These are phyloP conservation scores for Drosophila mercatorum DNA, from an alignment of 2,888 invertebrate genomes.

Conservation along the genomic window DNA sequence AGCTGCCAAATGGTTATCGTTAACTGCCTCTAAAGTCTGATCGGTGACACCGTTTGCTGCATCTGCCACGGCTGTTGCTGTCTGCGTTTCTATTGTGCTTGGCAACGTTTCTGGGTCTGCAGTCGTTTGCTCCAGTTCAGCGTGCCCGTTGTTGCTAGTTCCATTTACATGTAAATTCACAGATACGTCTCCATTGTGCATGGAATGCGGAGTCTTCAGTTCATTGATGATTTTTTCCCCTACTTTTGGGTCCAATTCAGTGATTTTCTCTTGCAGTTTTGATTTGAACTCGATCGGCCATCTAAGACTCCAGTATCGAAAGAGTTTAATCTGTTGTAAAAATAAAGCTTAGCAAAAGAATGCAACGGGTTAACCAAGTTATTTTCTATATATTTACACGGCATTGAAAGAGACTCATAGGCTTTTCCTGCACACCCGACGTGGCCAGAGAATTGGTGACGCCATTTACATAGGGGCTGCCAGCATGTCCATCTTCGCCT, in stretches of 20 bases:
- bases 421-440: conserved; percentile 90
- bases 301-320: conserved; percentile 92
- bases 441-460: conserved; percentile 89
- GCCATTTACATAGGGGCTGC: conserved; percentile 89
- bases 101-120: conserved; percentile 30
- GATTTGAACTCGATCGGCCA: conserved; percentile 91
- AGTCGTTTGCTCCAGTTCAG: conserved; percentile 52
- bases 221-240: conserved; percentile 89
- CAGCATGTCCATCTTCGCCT: conserved; percentile 54
- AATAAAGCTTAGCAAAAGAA: conserved; percentile 15
- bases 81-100: conserved; percentile 30
- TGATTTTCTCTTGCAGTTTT: conserved; percentile 88
- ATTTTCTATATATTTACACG: conserved; percentile 86
- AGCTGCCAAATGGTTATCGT: conserved; percentile 72
- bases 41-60: conserved; percentile 36
- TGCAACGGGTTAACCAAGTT: neutral
- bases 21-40: conserved; percentile 53
- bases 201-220: conserved; percentile 67
- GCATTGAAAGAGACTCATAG: conserved; percentile 93
- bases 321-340: conserved; percentile 89
- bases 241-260: conserved; percentile 90
- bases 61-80: conserved; percentile 13
- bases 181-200: conserved; percentile 64
- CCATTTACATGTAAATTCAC: conserved; percentile 72
- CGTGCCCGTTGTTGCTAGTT: conserved; percentile 48